These are phyloP conservation scores for Gambusia yucatana DNA, from an alignment of 2,797 vertebrate species.

Conservation along the genomic window DNA sequence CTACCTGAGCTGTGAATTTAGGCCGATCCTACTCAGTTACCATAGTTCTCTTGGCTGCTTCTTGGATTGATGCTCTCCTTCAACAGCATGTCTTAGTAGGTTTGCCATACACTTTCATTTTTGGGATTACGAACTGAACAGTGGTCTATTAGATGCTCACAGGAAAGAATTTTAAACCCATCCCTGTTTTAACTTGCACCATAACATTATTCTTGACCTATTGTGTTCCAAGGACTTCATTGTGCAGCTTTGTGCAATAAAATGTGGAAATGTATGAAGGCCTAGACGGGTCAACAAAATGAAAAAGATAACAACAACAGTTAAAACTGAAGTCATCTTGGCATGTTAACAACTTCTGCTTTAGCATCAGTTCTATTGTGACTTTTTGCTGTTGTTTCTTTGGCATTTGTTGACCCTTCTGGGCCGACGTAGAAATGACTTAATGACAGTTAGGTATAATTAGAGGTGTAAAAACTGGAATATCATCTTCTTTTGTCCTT, in stretches of 20 bases:
- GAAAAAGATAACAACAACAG: background rate
- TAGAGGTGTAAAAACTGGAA: constrained; percentile 54
- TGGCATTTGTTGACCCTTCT: background rate
- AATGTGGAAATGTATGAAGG: background rate
- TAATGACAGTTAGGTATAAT: constrained; percentile 41
- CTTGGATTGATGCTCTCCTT: background rate
- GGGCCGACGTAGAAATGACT: constrained; percentile 35
- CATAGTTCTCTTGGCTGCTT: background rate
- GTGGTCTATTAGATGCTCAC: background rate
- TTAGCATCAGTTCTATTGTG: background rate
- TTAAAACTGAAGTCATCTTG: background rate
- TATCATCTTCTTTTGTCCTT: constrained; percentile 70
- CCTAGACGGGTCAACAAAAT: background rate
- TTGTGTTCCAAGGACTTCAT: background rate
- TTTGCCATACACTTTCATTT: background rate
- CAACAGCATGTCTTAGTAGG: background rate
- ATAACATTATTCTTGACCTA: background rate
- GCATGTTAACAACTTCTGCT: background rate
- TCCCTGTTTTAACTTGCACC: background rate
- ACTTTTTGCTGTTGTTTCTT: background rate
- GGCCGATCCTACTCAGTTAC: background rate
- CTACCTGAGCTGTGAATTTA: background rate
- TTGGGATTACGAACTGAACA: background rate
- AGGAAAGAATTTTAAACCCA: background rate
- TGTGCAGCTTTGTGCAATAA: background rate